These are phyloP conservation scores for Dermatophagoides farinae DNA, from an alignment of 1,140 invertebrate genomes.

Conservation along the genomic window DNA sequence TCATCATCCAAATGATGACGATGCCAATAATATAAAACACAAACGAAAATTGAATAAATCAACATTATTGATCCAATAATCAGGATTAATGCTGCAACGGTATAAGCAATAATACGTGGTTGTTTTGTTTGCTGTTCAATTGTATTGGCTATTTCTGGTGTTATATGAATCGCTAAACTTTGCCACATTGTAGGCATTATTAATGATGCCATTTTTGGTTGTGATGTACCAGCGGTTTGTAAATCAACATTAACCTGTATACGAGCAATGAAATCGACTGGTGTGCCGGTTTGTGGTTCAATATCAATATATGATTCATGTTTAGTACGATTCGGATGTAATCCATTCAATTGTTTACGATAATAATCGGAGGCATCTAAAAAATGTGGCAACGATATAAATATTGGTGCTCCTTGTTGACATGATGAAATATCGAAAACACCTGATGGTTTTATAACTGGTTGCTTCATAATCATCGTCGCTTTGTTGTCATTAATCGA, in stretches of 20 bases:
- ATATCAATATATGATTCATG: constrained; percentile 63
- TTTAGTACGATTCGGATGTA: constrained; percentile 44
- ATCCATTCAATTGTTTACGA: constrained; percentile 49
- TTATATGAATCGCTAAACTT: constrained; percentile 13
- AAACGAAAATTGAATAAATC: not conserved
- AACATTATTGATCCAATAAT: not conserved
- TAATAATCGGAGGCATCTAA: constrained; percentile 58
- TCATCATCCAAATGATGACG: too few relatives aligned
- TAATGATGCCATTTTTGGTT: constrained; percentile 15
- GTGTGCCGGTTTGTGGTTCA: constrained; percentile 41
- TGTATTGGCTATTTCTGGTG: constrained; percentile 11
- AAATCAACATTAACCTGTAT: constrained; percentile 20
- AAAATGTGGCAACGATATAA: constrained; percentile 76
- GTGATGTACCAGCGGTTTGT: not conserved
- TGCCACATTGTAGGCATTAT: constrained; percentile 20
- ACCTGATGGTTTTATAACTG: constrained; percentile 8
- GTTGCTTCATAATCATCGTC: not conserved
- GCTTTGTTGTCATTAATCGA: not conserved
- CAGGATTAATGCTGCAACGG: not conserved
- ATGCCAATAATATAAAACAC: too few relatives aligned
- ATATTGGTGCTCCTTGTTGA: constrained; percentile 47
- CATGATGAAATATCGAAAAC: constrained; percentile 15
- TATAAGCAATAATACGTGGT: not conserved
- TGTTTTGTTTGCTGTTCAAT: not conserved
- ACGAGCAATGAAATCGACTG: constrained; percentile 16